Conservation (phyloP, 2,113 vertebrate genomes). For the Ivindomyrus marchei region DNA sequence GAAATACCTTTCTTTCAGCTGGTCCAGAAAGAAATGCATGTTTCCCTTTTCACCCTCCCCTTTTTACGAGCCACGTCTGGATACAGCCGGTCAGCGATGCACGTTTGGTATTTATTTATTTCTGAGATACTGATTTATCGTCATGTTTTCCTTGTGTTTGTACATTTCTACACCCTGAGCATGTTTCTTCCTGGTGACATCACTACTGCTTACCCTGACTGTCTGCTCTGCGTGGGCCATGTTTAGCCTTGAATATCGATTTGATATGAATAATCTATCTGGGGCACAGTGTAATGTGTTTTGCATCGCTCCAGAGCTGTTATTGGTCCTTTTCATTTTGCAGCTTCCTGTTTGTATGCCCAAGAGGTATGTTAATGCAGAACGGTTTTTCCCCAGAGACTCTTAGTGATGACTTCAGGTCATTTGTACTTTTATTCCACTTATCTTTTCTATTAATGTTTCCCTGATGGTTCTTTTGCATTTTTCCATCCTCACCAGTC, state of each 20-base stretch:
- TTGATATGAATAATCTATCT: background rate
- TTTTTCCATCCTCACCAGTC: background rate
- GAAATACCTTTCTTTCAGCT: slow-evolving; percentile 10
- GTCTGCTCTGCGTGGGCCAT: background rate
- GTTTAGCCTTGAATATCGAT: background rate
- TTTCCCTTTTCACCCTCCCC: background rate
- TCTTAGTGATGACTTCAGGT: background rate
- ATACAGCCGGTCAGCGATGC: background rate
- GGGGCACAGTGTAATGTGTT: background rate
- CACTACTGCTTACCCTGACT: background rate
- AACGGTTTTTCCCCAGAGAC: background rate
- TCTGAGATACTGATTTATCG: slow-evolving; percentile 4
- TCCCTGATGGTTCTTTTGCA: background rate
- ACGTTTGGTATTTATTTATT: slow-evolving; percentile 13
- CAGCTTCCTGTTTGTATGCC: slow-evolving; percentile 36
- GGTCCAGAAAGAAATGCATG: background rate
- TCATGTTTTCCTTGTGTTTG: background rate
- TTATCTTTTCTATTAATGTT: background rate
- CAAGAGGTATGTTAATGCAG: slow-evolving; percentile 38
- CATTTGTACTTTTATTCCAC: background rate
- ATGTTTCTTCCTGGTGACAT: background rate
- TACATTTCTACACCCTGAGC: background rate
- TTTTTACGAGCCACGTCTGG: background rate
- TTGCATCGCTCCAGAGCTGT: slow-evolving; percentile 11
- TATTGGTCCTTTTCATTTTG: slow-evolving; percentile 53